These are phyloP conservation scores for Halcyon smyrnensis DNA, from an alignment of 2,797 vertebrate species.

Conservation along the genomic window DNA sequence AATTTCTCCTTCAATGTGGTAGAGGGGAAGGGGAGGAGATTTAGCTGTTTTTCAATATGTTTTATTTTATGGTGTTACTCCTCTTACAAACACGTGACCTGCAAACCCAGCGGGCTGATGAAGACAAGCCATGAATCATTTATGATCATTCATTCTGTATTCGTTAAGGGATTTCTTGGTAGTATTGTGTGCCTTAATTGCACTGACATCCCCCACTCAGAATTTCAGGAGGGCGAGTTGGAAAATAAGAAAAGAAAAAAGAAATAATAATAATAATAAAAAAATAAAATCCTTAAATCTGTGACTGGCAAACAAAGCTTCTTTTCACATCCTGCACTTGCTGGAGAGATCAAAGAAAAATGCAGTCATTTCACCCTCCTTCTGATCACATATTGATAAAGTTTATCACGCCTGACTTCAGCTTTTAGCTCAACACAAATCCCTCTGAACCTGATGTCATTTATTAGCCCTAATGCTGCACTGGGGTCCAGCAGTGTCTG, in stretches of 20 bases:
- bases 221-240: not conserved
- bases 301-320: not conserved
- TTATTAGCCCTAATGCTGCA: not conserved
- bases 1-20: constrained; percentile 11
- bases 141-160: constrained; percentile 54
- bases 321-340: not conserved
- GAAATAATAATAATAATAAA: not conserved
- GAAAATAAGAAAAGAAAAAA: not conserved
- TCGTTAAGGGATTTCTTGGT: constrained; percentile 63
- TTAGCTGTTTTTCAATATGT: constrained; percentile 33
- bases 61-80: constrained; percentile 6
- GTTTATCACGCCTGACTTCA: constrained; percentile 2
- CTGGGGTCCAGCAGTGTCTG: not conserved
- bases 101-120: constrained; percentile 14
- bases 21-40: constrained; percentile 30
- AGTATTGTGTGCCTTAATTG: constrained; percentile 55
- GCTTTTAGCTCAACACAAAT: constrained; percentile 27
- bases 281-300: not conserved
- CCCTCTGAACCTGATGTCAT: not conserved
- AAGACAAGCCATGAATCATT: constrained; percentile 72
- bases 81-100: not conserved
- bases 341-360: constrained; percentile 51
- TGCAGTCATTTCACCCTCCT: not conserved
- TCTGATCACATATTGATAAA: constrained; percentile 70
- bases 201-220: constrained; percentile 31